Conservation (phyloP, 2,113 vertebrate species). For the Rattus rattus region DNA sequence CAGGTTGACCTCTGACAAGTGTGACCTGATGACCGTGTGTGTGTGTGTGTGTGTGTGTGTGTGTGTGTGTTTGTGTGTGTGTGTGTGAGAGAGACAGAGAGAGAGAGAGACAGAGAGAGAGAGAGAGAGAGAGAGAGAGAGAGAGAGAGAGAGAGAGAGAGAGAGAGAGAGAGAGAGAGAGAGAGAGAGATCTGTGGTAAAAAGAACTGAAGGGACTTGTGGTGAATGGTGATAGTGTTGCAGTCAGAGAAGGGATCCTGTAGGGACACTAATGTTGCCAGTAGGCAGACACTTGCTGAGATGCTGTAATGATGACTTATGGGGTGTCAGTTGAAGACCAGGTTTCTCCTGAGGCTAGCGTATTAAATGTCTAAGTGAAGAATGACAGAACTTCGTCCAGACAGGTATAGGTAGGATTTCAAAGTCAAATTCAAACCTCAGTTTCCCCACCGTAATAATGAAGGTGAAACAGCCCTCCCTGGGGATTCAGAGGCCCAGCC, state of each 20-base stretch:
- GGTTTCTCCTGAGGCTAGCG: not conserved
- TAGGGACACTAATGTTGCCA: not conserved
- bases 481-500: not conserved
- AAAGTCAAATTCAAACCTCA: not conserved
- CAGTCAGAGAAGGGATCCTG: not conserved
- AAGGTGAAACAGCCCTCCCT: not conserved
- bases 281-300: not conserved
- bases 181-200: not conserved
- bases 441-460: not conserved
- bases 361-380: not conserved
- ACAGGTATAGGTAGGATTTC: conserved; percentile 8
- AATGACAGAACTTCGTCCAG: not conserved
- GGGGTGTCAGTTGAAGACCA: too few relatives aligned
- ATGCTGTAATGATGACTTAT: not conserved
- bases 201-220: not conserved
- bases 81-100: not conserved
- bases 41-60: too few relatives aligned
- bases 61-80: too few relatives aligned
- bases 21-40: not conserved
- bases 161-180: not conserved
- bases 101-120: not conserved
- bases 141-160: not conserved
- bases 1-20: not conserved
- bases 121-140: not conserved
- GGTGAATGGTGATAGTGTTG: not conserved